Evolutionary conservation across 2,888 invertebrate genomes (phyloP), one percentile per base, ranked within the genome.

Genomic region (Chelonus formosanus): DNA sequence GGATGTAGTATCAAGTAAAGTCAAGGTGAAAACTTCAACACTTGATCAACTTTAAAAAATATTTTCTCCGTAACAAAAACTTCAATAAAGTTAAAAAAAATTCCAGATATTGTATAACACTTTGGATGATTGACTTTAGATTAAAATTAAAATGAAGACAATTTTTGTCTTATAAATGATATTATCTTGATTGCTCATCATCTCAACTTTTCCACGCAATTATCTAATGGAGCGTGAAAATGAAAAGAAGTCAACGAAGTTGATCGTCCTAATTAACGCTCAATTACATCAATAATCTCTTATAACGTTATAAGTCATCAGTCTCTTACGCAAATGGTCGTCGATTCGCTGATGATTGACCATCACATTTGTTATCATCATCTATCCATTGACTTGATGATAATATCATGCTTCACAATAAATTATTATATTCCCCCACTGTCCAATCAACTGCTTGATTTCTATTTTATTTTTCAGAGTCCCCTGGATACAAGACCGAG

Each of bases 181-280:
- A 10, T 36, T 58, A 5, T 5, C 36, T 6, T 47, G 10, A 56
- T 36, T 47, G n/a, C 47, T 34, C 47, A 47, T 32, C 10, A 10
- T 4, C n/a, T 8, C 35, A 45, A 34, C 50, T 8, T 31, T 7
- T 10, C 5, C 36, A 59, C 40, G 10, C 43, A 43, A 53, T 52
- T 61, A 47, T 36, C 36, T 34, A 35, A 5, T 44, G 45, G 31
- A 54, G 54, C 62, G 54, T 54, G 47, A 55, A 62, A 62, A 34
- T 54, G 35, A 35, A 54, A 47, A 62, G 8, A 31, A 60, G 43
- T 60, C 43, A 60, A 7, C n/a, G 20, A 5, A 63, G 32, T 44
- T 53, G 67, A 71, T 69, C 71, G 69, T 54, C 69, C 69, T 60
- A 67, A 65, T 63, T 59, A 60, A 8, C 53, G 44, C 8, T 60